These are phyloP conservation scores for Saccostrea cuccullata DNA, from an alignment of 1,140 invertebrate species.

Conservation along the genomic window DNA sequence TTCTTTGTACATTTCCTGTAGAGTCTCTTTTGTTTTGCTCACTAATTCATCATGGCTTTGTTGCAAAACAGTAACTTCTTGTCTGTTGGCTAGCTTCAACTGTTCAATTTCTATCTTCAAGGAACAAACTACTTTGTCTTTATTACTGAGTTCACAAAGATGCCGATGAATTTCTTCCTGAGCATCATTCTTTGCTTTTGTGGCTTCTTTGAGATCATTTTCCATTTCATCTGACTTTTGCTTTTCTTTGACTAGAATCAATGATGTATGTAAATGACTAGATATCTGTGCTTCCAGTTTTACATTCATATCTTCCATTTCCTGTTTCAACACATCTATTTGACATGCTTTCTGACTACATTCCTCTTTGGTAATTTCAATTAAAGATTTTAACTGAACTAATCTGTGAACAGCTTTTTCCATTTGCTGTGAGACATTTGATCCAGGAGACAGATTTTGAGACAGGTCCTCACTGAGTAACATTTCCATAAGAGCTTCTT, in stretches of 20 bases:
- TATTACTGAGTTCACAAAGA: background rate
- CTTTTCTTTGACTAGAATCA: constrained; percentile 2
- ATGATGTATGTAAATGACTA: constrained; percentile 17
- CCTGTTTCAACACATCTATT: background rate
- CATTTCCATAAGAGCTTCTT: background rate
- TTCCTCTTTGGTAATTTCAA: background rate
- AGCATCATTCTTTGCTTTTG: background rate
- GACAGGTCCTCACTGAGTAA: background rate
- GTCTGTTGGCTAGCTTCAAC: background rate
- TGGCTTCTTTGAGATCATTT: constrained; percentile 1
- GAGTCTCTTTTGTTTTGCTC: constrained; percentile 1
- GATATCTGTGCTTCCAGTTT: background rate
- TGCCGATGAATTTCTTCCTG: background rate
- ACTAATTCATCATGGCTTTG: constrained; percentile 4
- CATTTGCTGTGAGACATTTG: background rate
- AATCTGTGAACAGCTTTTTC: background rate
- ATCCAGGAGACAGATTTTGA: background rate
- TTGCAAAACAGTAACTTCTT: constrained; percentile 24
- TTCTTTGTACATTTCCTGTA: constrained; percentile 36
- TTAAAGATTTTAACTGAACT: background rate
- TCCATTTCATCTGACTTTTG: background rate
- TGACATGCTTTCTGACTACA: background rate
- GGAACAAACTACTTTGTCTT: background rate
- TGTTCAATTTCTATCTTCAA: background rate
- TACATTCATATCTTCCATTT: background rate